Base-by-base conservation (phyloP, 2,797 vertebrate genomes). In the Micropoecilia bifurca region DNA sequence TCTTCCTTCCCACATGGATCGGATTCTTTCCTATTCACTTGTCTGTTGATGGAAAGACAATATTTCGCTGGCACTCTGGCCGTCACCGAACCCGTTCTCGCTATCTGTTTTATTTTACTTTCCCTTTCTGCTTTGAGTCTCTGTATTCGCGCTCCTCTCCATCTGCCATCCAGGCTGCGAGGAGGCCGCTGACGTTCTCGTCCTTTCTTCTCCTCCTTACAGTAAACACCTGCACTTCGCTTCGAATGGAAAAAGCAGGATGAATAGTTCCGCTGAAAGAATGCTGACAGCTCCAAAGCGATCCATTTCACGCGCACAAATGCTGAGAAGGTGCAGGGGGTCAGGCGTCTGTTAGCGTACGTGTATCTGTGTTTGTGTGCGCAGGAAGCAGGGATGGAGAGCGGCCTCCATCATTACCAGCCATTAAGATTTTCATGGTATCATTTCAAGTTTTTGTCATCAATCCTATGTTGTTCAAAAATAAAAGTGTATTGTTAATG, bases 191-290 rank as follows among this genome's bases (percentile, higher is more conserved):
- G 87, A 83, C 76, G 74, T 91, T 92, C 84, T 78, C 88, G 87
- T 90, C 86, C 79, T 82, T 77, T 76, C 88, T 86, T 86, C 71
- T 48, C 61, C 47, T 83, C 74, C 80, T 88, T 91, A 89, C 92
- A 91, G 91, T 94, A 94, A 94, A 93, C 91, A 93, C 92, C 92
- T 93, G 92, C 89, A 89, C 75, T 18, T 18, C 83, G 53, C 81
- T 53, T 71, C 6, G 48, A 90, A 84, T 85, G 80, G 84, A 82
- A 83, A 84, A 77, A 63, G 33, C 83, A 81, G 33, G 79, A 91
- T 90, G 90, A 93, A 94, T 91, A 80, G 85, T 36, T 3, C 77
- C 39, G 86, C 61, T 93, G 91, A 93, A 87, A 93, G 87, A 90
- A 73, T 73, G 77, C 63, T 86, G 92, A 90, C 91, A 90, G 89